Evolutionary conservation across 2,888 invertebrate species (phyloP), one percentile per base, ranked within the genome.

Genomic region (Latrodectus elegans): DNA sequence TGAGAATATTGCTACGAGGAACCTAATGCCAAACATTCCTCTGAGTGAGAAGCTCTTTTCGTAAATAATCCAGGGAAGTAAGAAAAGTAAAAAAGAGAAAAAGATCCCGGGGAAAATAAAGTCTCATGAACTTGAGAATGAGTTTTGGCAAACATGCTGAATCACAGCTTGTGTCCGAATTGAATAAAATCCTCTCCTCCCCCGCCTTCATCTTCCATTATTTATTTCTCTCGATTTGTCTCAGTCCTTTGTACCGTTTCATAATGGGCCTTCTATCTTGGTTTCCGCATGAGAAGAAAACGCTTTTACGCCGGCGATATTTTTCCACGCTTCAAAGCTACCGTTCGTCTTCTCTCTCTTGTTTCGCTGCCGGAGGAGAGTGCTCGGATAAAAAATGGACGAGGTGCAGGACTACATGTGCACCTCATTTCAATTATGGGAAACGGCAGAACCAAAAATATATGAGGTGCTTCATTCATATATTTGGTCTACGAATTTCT

Each of bases 251-350:
- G 77, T 68, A 22, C 64, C 38, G 14, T 8, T 51, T 8, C 15
- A 51, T 52, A 67, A 77, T 67, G 65, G 68, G 52, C 22, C 67
- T 52, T 60, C 70, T 49, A 55, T 51, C 17, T 64, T 51, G 49
- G 70, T 72, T 80, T 80, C 64, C 80, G 64, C 80, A 60, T 80
- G 72, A 80, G 9, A n/a, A 51, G 71, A 79, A 60, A 71, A 55
- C 4, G 22, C 38, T 70, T 71, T 70, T 78, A 78, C 70, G 53
- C 78, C 26, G 53, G 78, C 68, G 26, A 78, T 78, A 70, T 49
- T 72, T 64, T n/a, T 72, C 55, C 80, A 80, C 80, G 80, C 80
- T 72, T 72, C 80, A 72, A 4, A 60, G 64, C 49, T 14, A 53
- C 38, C 51, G 38, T 60, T 60, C 38, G 49, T 75, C 38, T 60